Evolutionary conservation across 1,140 invertebrate genomes (phyloP), one percentile per base, ranked within the genome.

Genomic region (Brachionus rotundiformis): DNA sequence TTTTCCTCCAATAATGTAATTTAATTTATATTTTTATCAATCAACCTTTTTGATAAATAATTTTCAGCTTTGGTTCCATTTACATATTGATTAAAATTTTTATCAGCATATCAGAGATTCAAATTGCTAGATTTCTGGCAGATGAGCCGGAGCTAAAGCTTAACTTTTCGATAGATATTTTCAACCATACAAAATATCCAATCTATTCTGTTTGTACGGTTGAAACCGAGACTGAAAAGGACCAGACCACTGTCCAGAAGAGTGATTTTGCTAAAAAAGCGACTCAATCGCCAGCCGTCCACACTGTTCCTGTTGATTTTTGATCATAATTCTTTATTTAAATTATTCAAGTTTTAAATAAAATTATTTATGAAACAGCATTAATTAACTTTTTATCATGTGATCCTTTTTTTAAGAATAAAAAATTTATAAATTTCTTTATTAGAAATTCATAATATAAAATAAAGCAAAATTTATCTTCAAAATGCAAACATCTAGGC

Each of bases 141-240:
- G 68, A 73, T 44, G 10, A 44, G 13, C 36, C 68, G 7, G 68
- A 73, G 25, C 25, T 73, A n/a, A 44, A 44, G 36, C 10, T 73
- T 3, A 41, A 10, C 4, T 73, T 31, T 44, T 23, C 33, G 23
- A 44, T 73, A 8, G 68, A 73, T 16, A 11, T 41, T 44, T 73
- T 73, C 27, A 73, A 73, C 27, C 39, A 73, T 27, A 73, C 68
- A 47, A 73, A 73, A 73, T 19, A 41, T 23, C 16, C 39, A 3
- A 23, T 44, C 11, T 73, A 73, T 73, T 73, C 68, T 19, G 29
- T 44, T 27, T 44, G 10, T 47, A 25, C 44, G 4, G 10, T 44
- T n/a, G 11, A 73, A 3, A 13, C 36, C 13, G 36, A 41, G 4
- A 41, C 25, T 11, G 19, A 27, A 11, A 23, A 23, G 6, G 47